Percentiles rank a stretch among this genome's conserved stretches.
These are phyloP conservation scores for Epinotia brunnichana DNA, from an alignment of 2,888 invertebrate species.

Conservation along the genomic window DNA sequence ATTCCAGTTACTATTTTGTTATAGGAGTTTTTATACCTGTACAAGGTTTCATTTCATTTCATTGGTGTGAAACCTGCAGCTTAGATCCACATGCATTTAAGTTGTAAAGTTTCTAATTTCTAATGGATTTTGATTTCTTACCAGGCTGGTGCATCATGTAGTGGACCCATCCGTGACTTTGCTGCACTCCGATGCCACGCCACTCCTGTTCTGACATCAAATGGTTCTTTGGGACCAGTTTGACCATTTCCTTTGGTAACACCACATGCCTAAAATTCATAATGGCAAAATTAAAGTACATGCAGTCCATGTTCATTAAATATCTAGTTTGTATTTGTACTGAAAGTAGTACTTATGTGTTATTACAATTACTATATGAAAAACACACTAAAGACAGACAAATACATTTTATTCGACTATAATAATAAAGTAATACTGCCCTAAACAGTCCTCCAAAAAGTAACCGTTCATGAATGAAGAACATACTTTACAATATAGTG, in stretches of 20 bases:
- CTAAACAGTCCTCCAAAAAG: background rate
- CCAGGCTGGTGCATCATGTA: constrained; percentile 98
- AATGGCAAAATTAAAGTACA: background rate
- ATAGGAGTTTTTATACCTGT: no score
- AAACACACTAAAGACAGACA: no score
- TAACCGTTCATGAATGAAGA: background rate
- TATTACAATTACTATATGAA: no score
- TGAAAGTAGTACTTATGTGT: no score
- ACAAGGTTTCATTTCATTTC: no score
- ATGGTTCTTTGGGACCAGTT: constrained; percentile 95
- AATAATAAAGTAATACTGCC: background rate
- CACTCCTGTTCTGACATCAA: constrained; percentile 97
- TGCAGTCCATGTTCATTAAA: background rate
- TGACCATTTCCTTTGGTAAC: constrained; percentile 95
- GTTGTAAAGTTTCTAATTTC: background rate
- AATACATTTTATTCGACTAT: background rate
- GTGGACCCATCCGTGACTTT: constrained; percentile 98
- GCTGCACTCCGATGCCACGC: constrained; percentile 97
- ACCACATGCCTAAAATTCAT: constrained; percentile 92
- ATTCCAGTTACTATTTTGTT: background rate
- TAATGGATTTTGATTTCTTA: constrained; percentile 61
- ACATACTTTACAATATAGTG: no score
- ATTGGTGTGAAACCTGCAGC: no score
- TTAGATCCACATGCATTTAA: no score
- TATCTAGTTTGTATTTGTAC: background rate